Base-by-base conservation (phyloP, 2,113 vertebrate species). In the Romanogobio albipinnatus region DNA sequence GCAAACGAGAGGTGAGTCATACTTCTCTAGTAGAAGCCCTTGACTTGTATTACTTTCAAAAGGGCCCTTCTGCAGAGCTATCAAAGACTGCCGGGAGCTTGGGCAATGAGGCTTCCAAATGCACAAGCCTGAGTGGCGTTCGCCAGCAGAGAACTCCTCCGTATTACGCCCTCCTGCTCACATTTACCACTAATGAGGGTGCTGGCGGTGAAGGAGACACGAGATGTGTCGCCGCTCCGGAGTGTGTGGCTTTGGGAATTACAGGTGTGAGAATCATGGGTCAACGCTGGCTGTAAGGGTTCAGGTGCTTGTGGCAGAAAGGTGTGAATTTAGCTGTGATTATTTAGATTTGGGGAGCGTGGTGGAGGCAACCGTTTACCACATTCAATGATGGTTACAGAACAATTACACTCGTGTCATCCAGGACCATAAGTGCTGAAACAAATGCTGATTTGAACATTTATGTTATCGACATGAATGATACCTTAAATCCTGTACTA, bases 1-100 rank as follows among this genome's bases (percentile, higher is more conserved):
- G 76, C 51, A 82, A 85, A 85, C 53, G 68, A 88, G 84, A 89
- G 86, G 90, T 87, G 87, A 90, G 86, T 89, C 85, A 89, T 86
- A 88, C 81, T 82, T 81, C 88, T 87, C 81, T 78, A 81, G 71
- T 56, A 83, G 84, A 89, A 91, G 82, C 84, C 83, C 89, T 86
- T 77, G 86, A 84, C 85, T 87, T 86, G 85, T 64, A 83, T 86
- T 85, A 74, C 86, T 82, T 84, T 87, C 87, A 86, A 86, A 86
- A 87, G 88, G 87, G 82, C 56, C 87, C 82, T 86, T 53, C 82
- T 81, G 70, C 64, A 45, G 56, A 84, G 86, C 86, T 86, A 88
- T 89, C 82, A 85, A 86, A 89, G 78, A 64, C 78, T 26, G 68
- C 49, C 53, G 83, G 85, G 53, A 81, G 70, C 82, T 84, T 83